Evolutionary conservation across 2,888 invertebrate species (phyloP).

Genomic region (Candidula unifasciata): DNA sequence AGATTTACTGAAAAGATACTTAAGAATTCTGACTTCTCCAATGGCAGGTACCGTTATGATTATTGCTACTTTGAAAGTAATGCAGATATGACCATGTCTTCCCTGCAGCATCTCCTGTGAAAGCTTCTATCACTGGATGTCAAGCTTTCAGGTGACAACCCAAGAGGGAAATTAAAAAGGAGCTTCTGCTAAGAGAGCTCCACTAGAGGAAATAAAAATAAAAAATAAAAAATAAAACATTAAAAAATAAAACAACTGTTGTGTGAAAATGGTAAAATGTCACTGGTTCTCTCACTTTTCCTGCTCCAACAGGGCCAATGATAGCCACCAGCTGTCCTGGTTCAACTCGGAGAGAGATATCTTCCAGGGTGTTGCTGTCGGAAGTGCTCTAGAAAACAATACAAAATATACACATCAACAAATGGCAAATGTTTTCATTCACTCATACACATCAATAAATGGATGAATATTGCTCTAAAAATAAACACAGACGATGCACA

Average conservation of each 20-base stretch:
- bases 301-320: constrained; percentile 92
- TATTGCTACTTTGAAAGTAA: too few relatives aligned
- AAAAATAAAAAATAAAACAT: neutral
- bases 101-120: too few relatives aligned
- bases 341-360: constrained; percentile 75
- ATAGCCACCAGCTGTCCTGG: constrained; percentile 83
- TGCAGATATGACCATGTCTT: too few relatives aligned
- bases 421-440: neutral
- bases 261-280: neutral
- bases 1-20: too few relatives aligned
- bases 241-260: neutral
- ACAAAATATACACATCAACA: neutral
- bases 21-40: too few relatives aligned
- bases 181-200: too few relatives aligned
- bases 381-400: constrained; percentile 50
- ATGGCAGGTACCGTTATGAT: too few relatives aligned
- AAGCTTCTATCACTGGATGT: too few relatives aligned
- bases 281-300: constrained; percentile 81
- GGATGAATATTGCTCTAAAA: constrained; percentile 37
- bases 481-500: neutral
- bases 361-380: constrained; percentile 66
- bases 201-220: neutral
- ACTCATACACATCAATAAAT: neutral
- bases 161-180: too few relatives aligned
- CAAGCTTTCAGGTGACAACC: too few relatives aligned